These are phyloP conservation scores for Bufo bufo DNA, from an alignment of 2,113 vertebrate genomes.

Conservation along the genomic window DNA sequence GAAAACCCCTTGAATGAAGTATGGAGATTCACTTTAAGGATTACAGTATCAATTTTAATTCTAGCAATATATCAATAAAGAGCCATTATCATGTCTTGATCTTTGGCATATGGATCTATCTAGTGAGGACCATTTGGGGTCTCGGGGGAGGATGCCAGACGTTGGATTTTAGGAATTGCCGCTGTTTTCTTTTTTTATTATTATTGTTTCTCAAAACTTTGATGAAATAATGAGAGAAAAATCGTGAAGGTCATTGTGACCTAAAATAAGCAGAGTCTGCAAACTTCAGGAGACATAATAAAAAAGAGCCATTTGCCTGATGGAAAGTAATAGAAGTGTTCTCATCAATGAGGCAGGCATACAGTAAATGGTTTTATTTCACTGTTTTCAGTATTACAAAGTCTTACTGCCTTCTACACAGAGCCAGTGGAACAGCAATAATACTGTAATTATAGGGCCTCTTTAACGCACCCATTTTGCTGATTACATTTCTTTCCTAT, in stretches of 20 bases:
- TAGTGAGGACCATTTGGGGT: too few relatives aligned
- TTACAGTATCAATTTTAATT: too few relatives aligned
- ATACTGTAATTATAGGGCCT: constrained; percentile 36
- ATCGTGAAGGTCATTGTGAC: constrained; percentile 38
- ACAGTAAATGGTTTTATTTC: constrained; percentile 49
- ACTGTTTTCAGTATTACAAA: constrained; percentile 46
- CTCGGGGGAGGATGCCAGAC: too few relatives aligned
- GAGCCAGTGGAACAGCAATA: constrained; percentile 24
- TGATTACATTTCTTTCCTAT: constrained; percentile 42
- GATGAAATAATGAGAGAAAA: constrained; percentile 5
- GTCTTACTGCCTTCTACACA: constrained; percentile 11
- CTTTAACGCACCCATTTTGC: constrained; percentile 34
- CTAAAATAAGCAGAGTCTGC: constrained; percentile 48
- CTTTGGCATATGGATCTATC: too few relatives aligned
- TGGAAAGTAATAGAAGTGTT: constrained; percentile 55
- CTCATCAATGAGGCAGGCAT: constrained; percentile 42
- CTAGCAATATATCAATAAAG: too few relatives aligned
- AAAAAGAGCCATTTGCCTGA: constrained; percentile 42
- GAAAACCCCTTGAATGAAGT: too few relatives aligned
- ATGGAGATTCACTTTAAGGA: too few relatives aligned
- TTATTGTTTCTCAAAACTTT: constrained; percentile 45
- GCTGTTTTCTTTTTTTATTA: constrained; percentile 43
- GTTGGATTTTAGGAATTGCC: constrained; percentile 41
- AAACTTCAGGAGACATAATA: constrained; percentile 41
- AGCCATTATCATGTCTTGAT: too few relatives aligned